A percentile compares a stretch with the other conserved stretches of the same genome.
phyloP scores from a whole-genome alignment of 2,888 invertebrate species.

The Watsonalla cultraria region DNA sequence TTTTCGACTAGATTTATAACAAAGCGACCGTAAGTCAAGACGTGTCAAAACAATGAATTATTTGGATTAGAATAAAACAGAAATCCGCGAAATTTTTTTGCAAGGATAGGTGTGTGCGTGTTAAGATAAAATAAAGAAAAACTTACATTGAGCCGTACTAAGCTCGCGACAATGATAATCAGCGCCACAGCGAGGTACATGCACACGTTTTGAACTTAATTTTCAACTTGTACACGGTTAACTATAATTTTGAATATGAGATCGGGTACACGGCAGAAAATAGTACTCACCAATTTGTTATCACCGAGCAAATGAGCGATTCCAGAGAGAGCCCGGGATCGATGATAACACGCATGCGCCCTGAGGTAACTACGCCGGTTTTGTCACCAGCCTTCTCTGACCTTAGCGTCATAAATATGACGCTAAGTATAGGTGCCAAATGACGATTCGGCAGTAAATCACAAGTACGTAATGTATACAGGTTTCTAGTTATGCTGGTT shows the following conservation, averaged over 20 bases:
- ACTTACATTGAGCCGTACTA: conserved; percentile 73
- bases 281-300: conserved; percentile 59
- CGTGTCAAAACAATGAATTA: too few relatives aligned
- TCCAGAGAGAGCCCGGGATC: conserved; percentile 30
- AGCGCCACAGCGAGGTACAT: conserved; percentile 75
- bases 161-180: conserved; percentile 70
- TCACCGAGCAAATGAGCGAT: conserved; percentile 51
- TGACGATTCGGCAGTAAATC: background rate
- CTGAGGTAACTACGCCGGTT: conserved; percentile 33
- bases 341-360: conserved; percentile 57
- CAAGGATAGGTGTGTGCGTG: background rate
- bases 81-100: too few relatives aligned
- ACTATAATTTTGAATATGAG: background rate
- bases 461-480: background rate
- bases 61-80: too few relatives aligned
- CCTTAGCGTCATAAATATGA: conserved; percentile 1
- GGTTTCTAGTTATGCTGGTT: background rate
- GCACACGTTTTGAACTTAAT: conserved; percentile 46
- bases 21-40: background rate
- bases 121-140: conserved; percentile 21
- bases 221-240: conserved; percentile 3
- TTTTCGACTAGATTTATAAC: background rate
- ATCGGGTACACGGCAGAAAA: conserved; percentile 39
- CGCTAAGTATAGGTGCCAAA: background rate
- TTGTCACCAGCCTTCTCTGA: conserved; percentile 7